A percentile compares a stretch with the other conserved stretches of the same genome.
Evolutionary conservation across 35 echinoderm and acorn worm species (phyloP).

Genomic region (Amphiura filiformis): DNA sequence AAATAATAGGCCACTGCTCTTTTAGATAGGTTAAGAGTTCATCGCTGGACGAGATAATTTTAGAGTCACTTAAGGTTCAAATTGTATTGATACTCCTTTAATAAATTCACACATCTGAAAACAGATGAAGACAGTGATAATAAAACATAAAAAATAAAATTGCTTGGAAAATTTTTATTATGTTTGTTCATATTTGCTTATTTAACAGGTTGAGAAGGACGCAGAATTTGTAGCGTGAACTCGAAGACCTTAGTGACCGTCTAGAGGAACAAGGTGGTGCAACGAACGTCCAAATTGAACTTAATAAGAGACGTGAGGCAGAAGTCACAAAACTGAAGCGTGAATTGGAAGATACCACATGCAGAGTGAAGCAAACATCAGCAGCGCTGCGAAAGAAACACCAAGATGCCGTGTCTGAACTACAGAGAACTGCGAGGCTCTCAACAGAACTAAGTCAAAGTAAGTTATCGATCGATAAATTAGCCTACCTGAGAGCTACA

Average conservation of each 20-base stretch:
- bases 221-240: slow-evolving; percentile 81
- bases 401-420: slow-evolving; percentile 81
- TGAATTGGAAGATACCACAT: slow-evolving; percentile 82
- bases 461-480: slow-evolving; percentile 50
- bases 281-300: slow-evolving; percentile 85
- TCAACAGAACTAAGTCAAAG: slow-evolving; percentile 71
- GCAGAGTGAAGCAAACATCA: slow-evolving; percentile 76
- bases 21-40: no score
- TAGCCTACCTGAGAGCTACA: no score
- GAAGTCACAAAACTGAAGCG: slow-evolving; percentile 91
- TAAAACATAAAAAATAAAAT: no score
- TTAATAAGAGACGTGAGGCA: slow-evolving; percentile 91
- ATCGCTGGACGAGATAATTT: no score
- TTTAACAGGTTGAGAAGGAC: slow-evolving; percentile 85
- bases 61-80: no score
- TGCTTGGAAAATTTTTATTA: no score
- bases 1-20: no score
- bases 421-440: slow-evolving; percentile 67
- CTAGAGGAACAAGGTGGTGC: slow-evolving; percentile 98
- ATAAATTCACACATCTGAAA: no score
- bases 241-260: slow-evolving; percentile 99
- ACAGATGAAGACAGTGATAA: no score
- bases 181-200: no score
- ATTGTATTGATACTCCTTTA: no score
- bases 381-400: slow-evolving; percentile 92